Base-by-base conservation (phyloP, 2,888 invertebrate genomes). In the Scaptomyza caliginosa region DNA sequence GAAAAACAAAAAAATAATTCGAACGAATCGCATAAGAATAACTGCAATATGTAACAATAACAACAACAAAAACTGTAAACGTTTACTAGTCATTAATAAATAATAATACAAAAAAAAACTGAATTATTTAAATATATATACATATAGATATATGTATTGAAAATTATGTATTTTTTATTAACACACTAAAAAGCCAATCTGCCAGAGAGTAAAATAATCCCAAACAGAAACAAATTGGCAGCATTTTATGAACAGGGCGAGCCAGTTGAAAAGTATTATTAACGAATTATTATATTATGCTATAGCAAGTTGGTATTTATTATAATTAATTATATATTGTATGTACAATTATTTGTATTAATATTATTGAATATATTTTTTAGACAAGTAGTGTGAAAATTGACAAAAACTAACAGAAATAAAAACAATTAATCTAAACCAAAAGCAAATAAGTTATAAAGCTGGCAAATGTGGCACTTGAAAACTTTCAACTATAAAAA, bases 291-390 rank as follows among this genome's bases (percentile, higher is more conserved):
- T 67, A 62, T 67, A 82, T 86, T 74, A 83, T 81, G 78, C 85
- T 74, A 83, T 78, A 83, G 76, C 71, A 85, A 87, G 83, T 83
- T 87, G 87, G 82, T 83, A 87, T 85, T 87, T 83, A 87, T 87
- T 82, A 83, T 76, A 68, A 76, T 84, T 74, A 86, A 76, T 63
- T 69, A 66, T 69, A 66, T 69, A 77, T 77, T 78, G 65, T 83
- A 85, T 86, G 86, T 80, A 83, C 76, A 80, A 69, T 86, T 76
- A 83, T 69, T 85, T 80, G 80, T 79, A 82, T 82, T 86, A 64
- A 60, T 76, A 73, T 66, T 75, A 82, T 75, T 81, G 78, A 77
- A 73, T 84, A 84, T 80, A 86, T 77, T 83, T 86, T 80, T 86
- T 86, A 86, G 86, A 86, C 63, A 74, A 80, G 86, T 81, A 81